Conservation (phyloP, 2,888 invertebrate species). For the Sturmia bella region DNA sequence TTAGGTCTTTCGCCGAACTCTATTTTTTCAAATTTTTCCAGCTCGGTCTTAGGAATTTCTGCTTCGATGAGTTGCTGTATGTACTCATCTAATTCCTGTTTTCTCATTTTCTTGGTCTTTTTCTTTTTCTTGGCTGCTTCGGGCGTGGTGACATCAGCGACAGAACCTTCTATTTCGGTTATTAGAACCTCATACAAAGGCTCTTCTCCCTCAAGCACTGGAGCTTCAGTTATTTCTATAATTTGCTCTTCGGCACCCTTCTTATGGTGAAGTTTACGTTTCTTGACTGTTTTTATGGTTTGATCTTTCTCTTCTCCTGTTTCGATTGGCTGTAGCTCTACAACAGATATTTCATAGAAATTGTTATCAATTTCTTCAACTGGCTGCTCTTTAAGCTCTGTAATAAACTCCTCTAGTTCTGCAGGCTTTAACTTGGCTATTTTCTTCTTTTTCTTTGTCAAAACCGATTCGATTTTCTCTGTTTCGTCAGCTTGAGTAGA, state of each 20-base stretch:
- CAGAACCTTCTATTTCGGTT: slow-evolving; percentile 77
- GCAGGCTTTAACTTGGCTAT: slow-evolving; percentile 75
- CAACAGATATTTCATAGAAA: slow-evolving; percentile 76
- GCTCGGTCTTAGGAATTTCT: slow-evolving; percentile 81
- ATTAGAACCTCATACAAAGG: slow-evolving; percentile 82
- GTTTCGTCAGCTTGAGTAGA: slow-evolving; percentile 65
- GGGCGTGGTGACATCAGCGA: slow-evolving; percentile 46
- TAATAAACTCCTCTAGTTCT: slow-evolving; percentile 77
- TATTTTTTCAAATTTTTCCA: slow-evolving; percentile 81
- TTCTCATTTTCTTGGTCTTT: slow-evolving; percentile 76
- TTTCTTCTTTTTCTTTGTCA: slow-evolving; percentile 75
- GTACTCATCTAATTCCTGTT: slow-evolving; percentile 79
- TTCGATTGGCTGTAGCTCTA: slow-evolving; percentile 78
- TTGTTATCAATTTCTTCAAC: slow-evolving; percentile 71
- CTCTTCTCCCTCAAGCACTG: slow-evolving; percentile 78
- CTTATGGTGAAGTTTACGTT: slow-evolving; percentile 78
- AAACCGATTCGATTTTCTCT: slow-evolving; percentile 64
- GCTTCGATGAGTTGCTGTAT: slow-evolving; percentile 79
- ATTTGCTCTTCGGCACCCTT: slow-evolving; percentile 82
- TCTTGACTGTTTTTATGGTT: slow-evolving; percentile 75
- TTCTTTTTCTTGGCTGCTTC: slow-evolving; percentile 66
- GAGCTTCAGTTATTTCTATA: slow-evolving; percentile 80
- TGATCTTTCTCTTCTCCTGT: slow-evolving; percentile 68
- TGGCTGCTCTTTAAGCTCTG: slow-evolving; percentile 76
- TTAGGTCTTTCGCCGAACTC: slow-evolving; percentile 78